Percentiles rank a stretch among this genome's conserved stretches.
Conservation (phyloP, 64 coral and sea anemone species). For the Astreopora myriophthalma region DNA sequence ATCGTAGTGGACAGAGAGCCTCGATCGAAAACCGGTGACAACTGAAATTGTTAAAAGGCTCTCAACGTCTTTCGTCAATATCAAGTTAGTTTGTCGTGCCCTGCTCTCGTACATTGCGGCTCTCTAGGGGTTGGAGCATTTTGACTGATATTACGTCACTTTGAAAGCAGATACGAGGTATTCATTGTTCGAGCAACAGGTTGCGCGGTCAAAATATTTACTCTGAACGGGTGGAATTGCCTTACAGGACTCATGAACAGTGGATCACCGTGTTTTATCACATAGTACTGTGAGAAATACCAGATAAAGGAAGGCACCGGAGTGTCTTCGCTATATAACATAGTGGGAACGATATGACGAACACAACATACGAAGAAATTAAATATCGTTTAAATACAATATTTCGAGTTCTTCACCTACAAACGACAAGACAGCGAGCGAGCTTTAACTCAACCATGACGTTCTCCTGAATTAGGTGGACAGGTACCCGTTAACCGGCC, state of each 20-base stretch:
- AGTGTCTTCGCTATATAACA: no score
- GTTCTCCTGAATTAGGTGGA: background rate
- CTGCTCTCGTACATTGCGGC: background rate
- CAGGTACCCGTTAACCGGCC: background rate
- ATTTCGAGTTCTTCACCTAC: background rate
- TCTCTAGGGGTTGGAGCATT: background rate
- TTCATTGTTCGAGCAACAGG: slow-evolving; percentile 12
- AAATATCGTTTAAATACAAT: background rate
- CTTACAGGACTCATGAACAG: background rate
- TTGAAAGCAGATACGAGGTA: background rate
- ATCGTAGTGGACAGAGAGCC: background rate
- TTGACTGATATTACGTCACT: slow-evolving; percentile 36
- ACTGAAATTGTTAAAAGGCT: background rate
- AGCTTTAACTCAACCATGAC: background rate
- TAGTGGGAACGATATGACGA: no score
- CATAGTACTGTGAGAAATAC: background rate
- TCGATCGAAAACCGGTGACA: background rate
- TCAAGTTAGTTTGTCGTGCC: background rate
- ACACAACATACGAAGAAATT: no score
- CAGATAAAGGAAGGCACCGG: background rate
- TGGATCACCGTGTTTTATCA: background rate
- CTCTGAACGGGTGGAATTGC: background rate
- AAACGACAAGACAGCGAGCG: background rate
- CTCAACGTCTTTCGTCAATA: background rate
- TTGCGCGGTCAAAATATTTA: background rate